phyloP scores from a whole-genome alignment of 1,140 invertebrate genomes.

The Lordiphosa mommai region DNA sequence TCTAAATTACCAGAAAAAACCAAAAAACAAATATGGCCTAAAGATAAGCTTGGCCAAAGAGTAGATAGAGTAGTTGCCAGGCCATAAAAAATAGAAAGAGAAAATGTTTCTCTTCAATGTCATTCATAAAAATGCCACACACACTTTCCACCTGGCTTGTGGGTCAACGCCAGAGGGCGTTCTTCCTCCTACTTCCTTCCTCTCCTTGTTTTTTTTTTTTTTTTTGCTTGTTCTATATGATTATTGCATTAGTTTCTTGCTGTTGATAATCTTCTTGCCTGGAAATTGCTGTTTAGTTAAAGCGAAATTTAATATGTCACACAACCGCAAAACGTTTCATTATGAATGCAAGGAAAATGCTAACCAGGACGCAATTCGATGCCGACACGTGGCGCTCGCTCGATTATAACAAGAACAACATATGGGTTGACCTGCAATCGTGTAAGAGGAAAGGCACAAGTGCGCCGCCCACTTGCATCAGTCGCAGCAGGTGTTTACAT shows the following conservation, averaged over 20 bases:
- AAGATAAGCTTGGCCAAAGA: neutral
- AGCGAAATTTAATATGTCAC: conserved; percentile 34
- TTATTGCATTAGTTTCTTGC: conserved; percentile 46
- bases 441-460: neutral
- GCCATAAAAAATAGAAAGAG: conserved; percentile 31
- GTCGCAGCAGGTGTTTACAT: conserved; percentile 17
- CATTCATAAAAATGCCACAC: conserved; percentile 70
- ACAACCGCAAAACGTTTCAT: conserved; percentile 8
- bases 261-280: conserved; percentile 4
- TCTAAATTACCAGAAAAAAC: conserved; percentile 13
- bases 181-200: neutral
- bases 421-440: conserved; percentile 9
- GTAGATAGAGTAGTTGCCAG: conserved; percentile 30
- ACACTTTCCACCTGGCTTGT: conserved; percentile 25
- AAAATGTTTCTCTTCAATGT: conserved; percentile 40
- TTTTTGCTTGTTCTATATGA: conserved; percentile 28
- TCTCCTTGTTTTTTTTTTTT: neutral
- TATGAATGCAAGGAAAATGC: conserved; percentile 29
- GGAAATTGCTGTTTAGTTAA: conserved; percentile 23
- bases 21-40: no score
- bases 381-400: conserved; percentile 10
- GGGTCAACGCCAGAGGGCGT: conserved; percentile 65
- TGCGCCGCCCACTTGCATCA: neutral
- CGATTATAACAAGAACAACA: neutral
- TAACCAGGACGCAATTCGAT: neutral